phyloP scores from a whole-genome alignment of 2,113 vertebrate species.

The Lepus americanus region DNA sequence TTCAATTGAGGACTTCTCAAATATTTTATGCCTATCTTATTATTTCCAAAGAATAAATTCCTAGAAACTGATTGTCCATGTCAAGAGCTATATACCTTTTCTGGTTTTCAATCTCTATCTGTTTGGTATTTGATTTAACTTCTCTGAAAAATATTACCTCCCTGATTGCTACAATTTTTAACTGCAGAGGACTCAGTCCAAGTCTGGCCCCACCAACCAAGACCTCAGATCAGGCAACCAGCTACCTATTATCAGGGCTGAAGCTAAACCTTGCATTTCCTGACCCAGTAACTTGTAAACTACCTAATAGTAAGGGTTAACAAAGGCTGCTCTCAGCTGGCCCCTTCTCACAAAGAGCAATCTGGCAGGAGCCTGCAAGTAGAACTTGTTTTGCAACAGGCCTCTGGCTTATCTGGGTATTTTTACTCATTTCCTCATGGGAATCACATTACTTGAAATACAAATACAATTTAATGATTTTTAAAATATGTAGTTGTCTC shows the following conservation, averaged over 20 bases:
- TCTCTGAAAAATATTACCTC: constrained; percentile 19
- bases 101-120: neutral
- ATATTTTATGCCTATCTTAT: neutral
- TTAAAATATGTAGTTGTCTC: constrained; percentile 65
- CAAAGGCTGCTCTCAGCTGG: neutral
- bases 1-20: too few species aligned
- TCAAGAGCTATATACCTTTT: neutral
- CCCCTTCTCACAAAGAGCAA: neutral
- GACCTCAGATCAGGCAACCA: neutral
- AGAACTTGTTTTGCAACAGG: constrained; percentile 2
- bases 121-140: constrained; percentile 3
- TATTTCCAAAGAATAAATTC: neutral
- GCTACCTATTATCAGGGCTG: neutral
- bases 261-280: constrained; percentile 22
- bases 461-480: constrained; percentile 65
- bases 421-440: constrained; percentile 50
- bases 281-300: constrained; percentile 2
- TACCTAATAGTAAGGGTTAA: constrained; percentile 33
- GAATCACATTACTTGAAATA: constrained; percentile 72
- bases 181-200: neutral
- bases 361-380: constrained; percentile 11
- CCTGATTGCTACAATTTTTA: neutral
- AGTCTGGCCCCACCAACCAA: neutral
- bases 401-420: constrained; percentile 43
- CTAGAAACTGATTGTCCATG: constrained; percentile 14